Conservation (phyloP, 2,797 vertebrate species). For the Pristis pectinata region DNA sequence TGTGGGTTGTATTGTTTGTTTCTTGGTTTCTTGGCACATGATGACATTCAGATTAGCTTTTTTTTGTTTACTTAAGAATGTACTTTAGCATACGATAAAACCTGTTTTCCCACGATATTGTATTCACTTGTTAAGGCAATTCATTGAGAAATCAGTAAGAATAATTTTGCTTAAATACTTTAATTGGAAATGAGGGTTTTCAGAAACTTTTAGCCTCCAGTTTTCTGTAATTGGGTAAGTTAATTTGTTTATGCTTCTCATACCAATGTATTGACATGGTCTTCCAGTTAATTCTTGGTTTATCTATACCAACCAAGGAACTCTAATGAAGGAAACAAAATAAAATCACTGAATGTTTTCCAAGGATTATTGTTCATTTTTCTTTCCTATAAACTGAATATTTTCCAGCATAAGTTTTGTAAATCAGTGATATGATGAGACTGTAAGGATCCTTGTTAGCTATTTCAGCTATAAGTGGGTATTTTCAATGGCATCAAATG, state of each 20-base stretch:
- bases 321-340: not conserved
- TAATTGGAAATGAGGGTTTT: not conserved
- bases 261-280: not conserved
- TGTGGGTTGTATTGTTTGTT: not conserved
- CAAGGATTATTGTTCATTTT: not conserved
- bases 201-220: not conserved
- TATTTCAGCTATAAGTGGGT: too few species aligned
- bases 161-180: not conserved
- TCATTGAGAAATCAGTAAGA: not conserved
- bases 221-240: not conserved
- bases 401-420: not conserved
- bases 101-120: slow-evolving; percentile 22
- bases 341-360: not conserved
- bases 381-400: not conserved
- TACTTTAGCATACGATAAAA: not conserved
- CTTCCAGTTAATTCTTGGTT: not conserved
- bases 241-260: slow-evolving; percentile 18
- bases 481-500: too few species aligned
- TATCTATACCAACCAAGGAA: not conserved
- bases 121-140: not conserved
- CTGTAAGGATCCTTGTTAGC: too few species aligned
- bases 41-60: slow-evolving; percentile 7
- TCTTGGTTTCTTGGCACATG: not conserved
- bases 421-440: too few species aligned
- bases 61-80: slow-evolving; percentile 2